Evolutionary conservation across 2,797 vertebrate genomes (phyloP).

Genomic region (Ctenosaura bakeri): DNA sequence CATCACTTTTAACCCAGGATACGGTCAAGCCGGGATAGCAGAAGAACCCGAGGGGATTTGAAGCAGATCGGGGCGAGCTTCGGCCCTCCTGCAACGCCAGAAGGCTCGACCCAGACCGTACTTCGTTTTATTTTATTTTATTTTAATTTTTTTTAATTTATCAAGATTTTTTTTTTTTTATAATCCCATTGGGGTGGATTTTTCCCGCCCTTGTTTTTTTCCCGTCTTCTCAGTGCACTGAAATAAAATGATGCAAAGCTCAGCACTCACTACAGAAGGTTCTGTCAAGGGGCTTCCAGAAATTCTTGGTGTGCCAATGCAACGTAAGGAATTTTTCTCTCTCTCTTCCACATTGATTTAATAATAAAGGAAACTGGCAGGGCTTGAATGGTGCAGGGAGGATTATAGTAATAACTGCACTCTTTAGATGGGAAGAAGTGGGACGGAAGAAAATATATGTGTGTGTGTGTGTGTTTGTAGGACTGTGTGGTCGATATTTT

Average conservation of each 20-base stretch:
- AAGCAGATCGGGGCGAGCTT: conserved; percentile 33
- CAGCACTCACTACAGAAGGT: conserved; percentile 92
- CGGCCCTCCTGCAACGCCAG: neutral
- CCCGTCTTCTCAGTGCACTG: conserved; percentile 57
- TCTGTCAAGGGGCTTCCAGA: conserved; percentile 96
- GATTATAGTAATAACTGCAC: neutral
- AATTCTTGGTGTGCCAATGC: conserved; percentile 96
- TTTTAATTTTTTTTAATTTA: neutral
- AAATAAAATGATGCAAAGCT: conserved; percentile 96
- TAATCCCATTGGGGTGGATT: neutral
- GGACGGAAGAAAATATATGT: neutral
- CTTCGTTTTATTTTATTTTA: neutral
- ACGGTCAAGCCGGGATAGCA: conserved; percentile 68
- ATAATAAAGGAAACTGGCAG: conserved; percentile 71
- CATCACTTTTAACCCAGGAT: conserved; percentile 71
- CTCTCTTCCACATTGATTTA: conserved; percentile 67
- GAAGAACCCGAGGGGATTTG: conserved; percentile 72
- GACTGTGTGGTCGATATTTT: neutral
- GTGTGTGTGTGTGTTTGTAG: neutral
- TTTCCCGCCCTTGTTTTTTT: conserved; percentile 58
- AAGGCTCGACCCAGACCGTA: neutral
- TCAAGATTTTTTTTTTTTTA: neutral
- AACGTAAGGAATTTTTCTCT: conserved; percentile 90
- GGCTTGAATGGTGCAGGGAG: conserved; percentile 70
- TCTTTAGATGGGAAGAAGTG: conserved; percentile 6